A percentile compares a stretch with the other conserved stretches of the same genome.
Conservation (phyloP, 2,113 vertebrate genomes). For the Holacanthus passer region DNA sequence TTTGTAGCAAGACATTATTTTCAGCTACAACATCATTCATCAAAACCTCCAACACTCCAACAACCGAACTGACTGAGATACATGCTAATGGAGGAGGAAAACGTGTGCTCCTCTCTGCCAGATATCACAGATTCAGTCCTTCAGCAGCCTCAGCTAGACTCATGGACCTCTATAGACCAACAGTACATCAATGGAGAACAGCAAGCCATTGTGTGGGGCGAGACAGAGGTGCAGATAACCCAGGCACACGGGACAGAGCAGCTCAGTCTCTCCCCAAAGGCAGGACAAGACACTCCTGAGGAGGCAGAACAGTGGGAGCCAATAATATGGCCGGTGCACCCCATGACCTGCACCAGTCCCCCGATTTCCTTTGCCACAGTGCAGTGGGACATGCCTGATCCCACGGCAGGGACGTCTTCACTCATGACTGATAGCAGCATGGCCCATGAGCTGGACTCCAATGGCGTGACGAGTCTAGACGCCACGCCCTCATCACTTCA, state of each 20-base stretch:
- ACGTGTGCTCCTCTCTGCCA: slow-evolving; percentile 38
- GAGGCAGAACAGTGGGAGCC: slow-evolving; percentile 68
- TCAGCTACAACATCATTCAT: slow-evolving; percentile 18
- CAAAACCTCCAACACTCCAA: background rate
- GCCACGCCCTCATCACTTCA: slow-evolving; percentile 25
- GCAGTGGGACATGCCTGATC: slow-evolving; percentile 78
- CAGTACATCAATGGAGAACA: slow-evolving; percentile 52
- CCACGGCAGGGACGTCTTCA: slow-evolving; percentile 32
- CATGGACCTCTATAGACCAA: slow-evolving; percentile 32
- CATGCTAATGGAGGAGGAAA: slow-evolving; percentile 75
- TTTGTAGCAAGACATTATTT: slow-evolving; percentile 30
- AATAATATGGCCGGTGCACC: slow-evolving; percentile 55
- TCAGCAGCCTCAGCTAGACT: slow-evolving; percentile 34
- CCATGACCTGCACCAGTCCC: slow-evolving; percentile 55
- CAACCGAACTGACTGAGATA: slow-evolving; percentile 20
- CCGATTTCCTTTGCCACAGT: slow-evolving; percentile 76
- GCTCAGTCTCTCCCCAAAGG: background rate
- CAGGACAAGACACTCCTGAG: slow-evolving; percentile 12
- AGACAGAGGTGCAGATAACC: slow-evolving; percentile 23
- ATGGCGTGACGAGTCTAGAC: slow-evolving; percentile 14
- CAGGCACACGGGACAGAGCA: background rate
- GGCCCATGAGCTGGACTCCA: slow-evolving; percentile 55
- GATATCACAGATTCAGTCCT: slow-evolving; percentile 42
- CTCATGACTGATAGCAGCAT: slow-evolving; percentile 45
- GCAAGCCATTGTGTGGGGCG: slow-evolving; percentile 5